Evolutionary conservation across 2,888 invertebrate genomes (phyloP).

Genomic region (Scrobipalpa atriplicella): DNA sequence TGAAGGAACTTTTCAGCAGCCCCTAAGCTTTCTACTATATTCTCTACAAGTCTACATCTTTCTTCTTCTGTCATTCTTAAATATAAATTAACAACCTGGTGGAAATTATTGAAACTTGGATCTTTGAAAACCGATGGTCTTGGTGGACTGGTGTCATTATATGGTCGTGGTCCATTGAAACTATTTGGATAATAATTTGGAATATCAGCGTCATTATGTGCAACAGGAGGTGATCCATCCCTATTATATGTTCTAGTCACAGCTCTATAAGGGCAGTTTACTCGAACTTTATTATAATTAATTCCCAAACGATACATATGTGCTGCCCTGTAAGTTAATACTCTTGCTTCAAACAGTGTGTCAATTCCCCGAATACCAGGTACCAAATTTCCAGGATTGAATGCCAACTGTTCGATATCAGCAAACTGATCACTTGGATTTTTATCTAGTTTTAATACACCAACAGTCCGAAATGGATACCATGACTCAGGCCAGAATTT

Average conservation of each 20-base stretch:
- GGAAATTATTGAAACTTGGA: conserved; percentile 91
- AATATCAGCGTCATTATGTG: conserved; percentile 90
- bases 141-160: conserved; percentile 82
- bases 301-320: conserved; percentile 92
- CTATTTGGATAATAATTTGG: conserved; percentile 98
- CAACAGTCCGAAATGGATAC: conserved; percentile 91
- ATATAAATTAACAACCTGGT: conserved; percentile 92
- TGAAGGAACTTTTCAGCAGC: conserved; percentile 90
- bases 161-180: conserved; percentile 90
- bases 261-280: conserved; percentile 93
- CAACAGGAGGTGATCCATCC: conserved; percentile 90
- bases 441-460: conserved; percentile 89
- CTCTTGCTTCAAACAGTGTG: conserved; percentile 92
- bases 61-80: conserved; percentile 90
- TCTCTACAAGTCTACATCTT: conserved; percentile 87
- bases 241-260: conserved; percentile 89
- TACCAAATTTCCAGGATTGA: conserved; percentile 91
- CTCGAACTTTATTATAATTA: conserved; percentile 94
- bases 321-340: conserved; percentile 94
- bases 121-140: conserved; percentile 84
- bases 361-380: conserved; percentile 95
- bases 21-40: conserved; percentile 89
- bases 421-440: conserved; percentile 94
- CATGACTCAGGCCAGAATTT: conserved; percentile 90
- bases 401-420: conserved; percentile 94